Percentiles rank a stretch among this genome's conserved stretches.
Conservation (phyloP, 2,888 invertebrate genomes). For the Scaptomyza tumidula region DNA sequence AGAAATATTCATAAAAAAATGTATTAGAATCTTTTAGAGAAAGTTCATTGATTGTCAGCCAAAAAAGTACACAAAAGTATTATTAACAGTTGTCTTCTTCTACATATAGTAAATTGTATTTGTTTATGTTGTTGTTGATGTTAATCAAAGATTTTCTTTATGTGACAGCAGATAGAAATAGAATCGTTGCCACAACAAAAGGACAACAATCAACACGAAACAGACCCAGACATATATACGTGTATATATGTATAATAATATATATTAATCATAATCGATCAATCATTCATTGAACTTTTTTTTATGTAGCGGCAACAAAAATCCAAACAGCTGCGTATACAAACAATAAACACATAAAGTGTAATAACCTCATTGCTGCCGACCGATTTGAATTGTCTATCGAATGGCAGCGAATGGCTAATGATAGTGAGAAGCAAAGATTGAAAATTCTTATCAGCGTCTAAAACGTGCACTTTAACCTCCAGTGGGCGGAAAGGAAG, state of each 20-base stretch:
- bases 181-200: not conserved
- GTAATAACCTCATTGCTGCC: constrained; percentile 12
- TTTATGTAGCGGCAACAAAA: constrained; percentile 17
- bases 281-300: constrained; percentile 33
- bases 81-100: too few species aligned
- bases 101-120: not conserved
- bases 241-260: constrained; percentile 8
- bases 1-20: too few species aligned
- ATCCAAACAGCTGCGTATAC: constrained; percentile 42
- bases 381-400: constrained; percentile 28
- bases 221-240: not conserved
- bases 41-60: not conserved
- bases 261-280: constrained; percentile 51
- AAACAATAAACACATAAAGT: constrained; percentile 10
- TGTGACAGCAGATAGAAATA: not conserved
- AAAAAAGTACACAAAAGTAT: too few species aligned
- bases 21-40: too few species aligned
- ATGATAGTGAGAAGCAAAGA: not conserved
- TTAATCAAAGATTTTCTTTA: not conserved
- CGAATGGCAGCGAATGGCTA: constrained; percentile 15
- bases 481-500: constrained; percentile 5
- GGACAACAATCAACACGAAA: not conserved
- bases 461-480: constrained; percentile 50
- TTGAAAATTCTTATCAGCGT: constrained; percentile 9
- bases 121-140: not conserved